phyloP scores from a whole-genome alignment of 1,140 invertebrate species.

The Drosophila subobscura region DNA sequence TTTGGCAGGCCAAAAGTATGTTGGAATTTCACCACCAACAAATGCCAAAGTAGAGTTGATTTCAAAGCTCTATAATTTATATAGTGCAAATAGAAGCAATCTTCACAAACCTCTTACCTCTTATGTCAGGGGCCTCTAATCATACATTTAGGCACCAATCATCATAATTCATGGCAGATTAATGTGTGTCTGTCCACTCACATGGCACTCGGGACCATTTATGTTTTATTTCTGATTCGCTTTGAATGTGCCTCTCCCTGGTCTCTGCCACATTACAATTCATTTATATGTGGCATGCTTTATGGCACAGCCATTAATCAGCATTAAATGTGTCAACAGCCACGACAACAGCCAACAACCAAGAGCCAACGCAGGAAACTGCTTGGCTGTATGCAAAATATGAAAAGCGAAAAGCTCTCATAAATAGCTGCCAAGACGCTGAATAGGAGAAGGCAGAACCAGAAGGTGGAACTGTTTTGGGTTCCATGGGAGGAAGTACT shows the following conservation, averaged over 20 bases:
- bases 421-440: slow-evolving; percentile 60
- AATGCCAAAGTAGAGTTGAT: no score
- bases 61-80: no score
- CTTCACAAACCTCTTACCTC: neutral
- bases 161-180: slow-evolving; percentile 59
- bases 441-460: neutral
- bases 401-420: slow-evolving; percentile 58
- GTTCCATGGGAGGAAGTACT: neutral
- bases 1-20: slow-evolving; percentile 16
- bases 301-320: slow-evolving; percentile 69
- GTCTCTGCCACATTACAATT: slow-evolving; percentile 57
- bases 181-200: slow-evolving; percentile 23
- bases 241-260: slow-evolving; percentile 22
- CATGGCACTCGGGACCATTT: slow-evolving; percentile 7
- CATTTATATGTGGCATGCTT: slow-evolving; percentile 71
- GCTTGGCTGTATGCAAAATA: slow-evolving; percentile 52
- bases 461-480: no score
- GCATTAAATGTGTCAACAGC: slow-evolving; percentile 71
- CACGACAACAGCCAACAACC: slow-evolving; percentile 18
- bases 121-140: slow-evolving; percentile 6
- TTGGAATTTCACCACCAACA: neutral
- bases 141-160: slow-evolving; percentile 33
- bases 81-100: no score
- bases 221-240: slow-evolving; percentile 3
- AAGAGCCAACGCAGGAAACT: slow-evolving; percentile 10